Evolutionary conservation across 2,888 invertebrate species (phyloP).

Genomic region (Phengaris arion): DNA sequence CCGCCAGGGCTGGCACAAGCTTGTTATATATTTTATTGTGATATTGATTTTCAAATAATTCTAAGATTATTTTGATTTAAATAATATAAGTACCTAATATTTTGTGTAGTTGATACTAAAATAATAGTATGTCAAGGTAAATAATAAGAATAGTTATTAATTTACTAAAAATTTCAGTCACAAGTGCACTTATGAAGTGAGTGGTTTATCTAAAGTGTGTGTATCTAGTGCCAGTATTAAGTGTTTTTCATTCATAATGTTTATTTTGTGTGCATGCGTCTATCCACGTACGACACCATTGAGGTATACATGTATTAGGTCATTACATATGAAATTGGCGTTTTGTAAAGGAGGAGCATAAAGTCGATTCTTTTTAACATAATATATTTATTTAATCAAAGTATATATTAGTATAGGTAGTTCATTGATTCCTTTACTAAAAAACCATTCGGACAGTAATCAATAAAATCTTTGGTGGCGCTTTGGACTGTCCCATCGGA

Average conservation of each 20-base stretch:
- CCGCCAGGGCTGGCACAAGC: constrained; percentile 38
- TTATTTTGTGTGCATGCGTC: constrained; percentile 11
- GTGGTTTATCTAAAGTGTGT: background rate
- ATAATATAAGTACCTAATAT: too few species aligned
- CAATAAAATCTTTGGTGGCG: too few species aligned
- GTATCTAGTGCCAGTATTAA: background rate
- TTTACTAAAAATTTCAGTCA: background rate
- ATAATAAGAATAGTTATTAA: background rate
- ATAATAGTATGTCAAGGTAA: background rate
- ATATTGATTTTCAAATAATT: too few species aligned
- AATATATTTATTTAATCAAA: too few species aligned
- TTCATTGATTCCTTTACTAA: too few species aligned
- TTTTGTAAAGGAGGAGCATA: too few species aligned
- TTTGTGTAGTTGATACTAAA: background rate
- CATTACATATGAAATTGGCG: too few species aligned
- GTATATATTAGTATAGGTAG: too few species aligned
- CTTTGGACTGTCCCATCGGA: too few species aligned
- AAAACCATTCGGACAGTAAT: too few species aligned
- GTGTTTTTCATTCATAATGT: constrained; percentile 19
- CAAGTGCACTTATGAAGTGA: background rate
- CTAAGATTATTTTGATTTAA: too few species aligned
- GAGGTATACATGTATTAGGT: background rate
- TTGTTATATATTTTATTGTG: background rate
- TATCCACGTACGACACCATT: background rate
- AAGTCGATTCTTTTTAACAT: too few species aligned